Evolutionary conservation across 1,140 invertebrate genomes (phyloP), one percentile per base, ranked within the genome.

Genomic region (Drosophila kohkoa): DNA sequence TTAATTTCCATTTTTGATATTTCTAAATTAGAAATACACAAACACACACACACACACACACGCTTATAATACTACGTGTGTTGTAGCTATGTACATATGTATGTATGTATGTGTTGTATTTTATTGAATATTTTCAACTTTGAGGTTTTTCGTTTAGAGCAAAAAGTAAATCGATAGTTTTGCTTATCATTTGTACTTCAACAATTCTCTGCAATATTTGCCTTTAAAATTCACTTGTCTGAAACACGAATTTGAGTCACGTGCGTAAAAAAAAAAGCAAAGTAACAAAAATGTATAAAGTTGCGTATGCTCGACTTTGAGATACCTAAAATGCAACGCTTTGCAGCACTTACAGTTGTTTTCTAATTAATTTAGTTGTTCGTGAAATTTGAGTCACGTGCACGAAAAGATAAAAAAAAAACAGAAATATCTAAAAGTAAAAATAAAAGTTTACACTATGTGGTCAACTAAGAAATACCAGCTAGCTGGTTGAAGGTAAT

Each of bases 161-260:
- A 49, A 46, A n/a, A 2, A 4, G 25, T 7, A 30, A 52, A 52
- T 20, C 11, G 28, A 15, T 52, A 32, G 28, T 32, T 52, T 52
- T 15, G 11, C 51, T 25, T 52, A 30, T 52, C 28, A 11, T 51
- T 51, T 49, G 46, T 20, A 25, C 7, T 5, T 13, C 5, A 15
- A 45, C 1, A 11, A 16, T 54, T n/a, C 10, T 38, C 51, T 48
- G 46, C 30, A 30, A 49, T 38, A 63, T 49, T 49, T 13, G 10
- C 35, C 7, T 38, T 10, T 38, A 32, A 25, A 25, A 32, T 32
- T 32, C 32, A 32, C 7, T 32, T 32, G 7, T 5, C 7, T 32
- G 32, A 32, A 51, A 63, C 46, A 35, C 20, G 46, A 63, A 48
- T 49, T 63, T 63, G 45, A 15, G 28, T 16, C 30, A 63, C 60